Evolutionary conservation across 2,113 vertebrate species (phyloP), one percentile per base, ranked within the genome.

Genomic region (Pardalotus punctatus): DNA sequence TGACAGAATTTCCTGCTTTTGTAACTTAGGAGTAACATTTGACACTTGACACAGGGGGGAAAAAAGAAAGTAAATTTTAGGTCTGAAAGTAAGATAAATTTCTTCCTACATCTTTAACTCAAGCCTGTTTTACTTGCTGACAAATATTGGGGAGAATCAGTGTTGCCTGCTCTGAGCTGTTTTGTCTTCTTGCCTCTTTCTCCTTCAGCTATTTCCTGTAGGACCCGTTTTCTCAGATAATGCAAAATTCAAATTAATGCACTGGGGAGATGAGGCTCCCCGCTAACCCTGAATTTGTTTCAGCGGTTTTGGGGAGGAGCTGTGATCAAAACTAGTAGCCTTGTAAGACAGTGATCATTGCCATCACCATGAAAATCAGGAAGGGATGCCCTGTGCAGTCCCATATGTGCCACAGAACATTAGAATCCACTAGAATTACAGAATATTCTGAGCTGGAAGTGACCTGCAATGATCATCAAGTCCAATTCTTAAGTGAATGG

Each of bases 41-140:
- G 18, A 62, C 29, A 43, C 9, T 24, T 5, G 4, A 51, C 28
- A 64, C 1, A 2, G 18, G 3, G 6, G 1, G 1, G 8, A 9
- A 11, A 2, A 14, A 11, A 10, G 38, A 9, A n/a, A 45, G 5
- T 28, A n/a, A 58, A 53, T 42, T 48, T 72, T 60, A 42, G 8
- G 4, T 66, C 14, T 85, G 73, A 43, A 80, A 16, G 22, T 27
- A 51, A 31, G 27, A 60, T 60, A 40, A 33, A 50, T 67, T 76
- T 67, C 15, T 81, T 54, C 21, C 29, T 74, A 18, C 12, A 8
- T 64, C 10, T 66, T 77, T 65, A 82, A 31, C 33, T 38, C 35
- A 21, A 71, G 9, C 10, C 53, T 54, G 1, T 12, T 90, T 76
- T 62, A 9, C n/a, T 90, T 80, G 43, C 19, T 51, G 9, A 25